Conservation (phyloP, 2,888 invertebrate species). For the Microctonus aethiopoides region DNA sequence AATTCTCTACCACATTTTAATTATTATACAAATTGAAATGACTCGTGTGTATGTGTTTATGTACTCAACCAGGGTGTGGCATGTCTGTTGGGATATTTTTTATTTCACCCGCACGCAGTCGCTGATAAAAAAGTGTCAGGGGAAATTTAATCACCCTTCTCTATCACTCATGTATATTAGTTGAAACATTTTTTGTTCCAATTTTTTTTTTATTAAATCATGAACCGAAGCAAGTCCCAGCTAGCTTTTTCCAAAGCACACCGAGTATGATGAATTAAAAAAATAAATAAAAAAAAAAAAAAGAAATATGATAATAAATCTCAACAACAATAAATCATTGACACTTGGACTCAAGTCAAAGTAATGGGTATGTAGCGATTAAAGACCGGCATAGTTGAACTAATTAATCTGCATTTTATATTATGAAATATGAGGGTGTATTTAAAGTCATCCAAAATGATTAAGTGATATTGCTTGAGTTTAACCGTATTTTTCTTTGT, state of each 20-base stretch:
- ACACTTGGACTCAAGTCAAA: background rate
- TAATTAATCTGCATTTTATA: conserved; percentile 11
- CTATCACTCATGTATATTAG: background rate
- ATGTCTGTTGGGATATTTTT: conserved; percentile 38
- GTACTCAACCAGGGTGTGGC: conserved; percentile 41
- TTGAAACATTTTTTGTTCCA: background rate
- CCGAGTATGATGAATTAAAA: too few species aligned
- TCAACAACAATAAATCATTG: background rate
- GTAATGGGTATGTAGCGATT: background rate
- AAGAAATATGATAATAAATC: background rate
- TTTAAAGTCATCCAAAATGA: conserved; percentile 9
- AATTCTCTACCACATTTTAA: conserved; percentile 37
- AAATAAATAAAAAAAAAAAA: background rate
- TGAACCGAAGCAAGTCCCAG: background rate
- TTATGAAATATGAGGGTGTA: background rate
- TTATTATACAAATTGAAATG: conserved; percentile 42
- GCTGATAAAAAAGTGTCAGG: background rate
- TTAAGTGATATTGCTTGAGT: background rate
- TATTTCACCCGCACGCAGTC: conserved; percentile 21
- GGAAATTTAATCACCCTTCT: conserved; percentile 14
- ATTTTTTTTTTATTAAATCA: background rate
- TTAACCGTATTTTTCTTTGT: background rate
- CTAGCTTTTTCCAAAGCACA: background rate
- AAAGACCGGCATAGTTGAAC: conserved; percentile 1
- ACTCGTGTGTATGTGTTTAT: conserved; percentile 30